Conservation (phyloP, 2,888 invertebrate genomes). For the Metopia argyrocephala region DNA sequence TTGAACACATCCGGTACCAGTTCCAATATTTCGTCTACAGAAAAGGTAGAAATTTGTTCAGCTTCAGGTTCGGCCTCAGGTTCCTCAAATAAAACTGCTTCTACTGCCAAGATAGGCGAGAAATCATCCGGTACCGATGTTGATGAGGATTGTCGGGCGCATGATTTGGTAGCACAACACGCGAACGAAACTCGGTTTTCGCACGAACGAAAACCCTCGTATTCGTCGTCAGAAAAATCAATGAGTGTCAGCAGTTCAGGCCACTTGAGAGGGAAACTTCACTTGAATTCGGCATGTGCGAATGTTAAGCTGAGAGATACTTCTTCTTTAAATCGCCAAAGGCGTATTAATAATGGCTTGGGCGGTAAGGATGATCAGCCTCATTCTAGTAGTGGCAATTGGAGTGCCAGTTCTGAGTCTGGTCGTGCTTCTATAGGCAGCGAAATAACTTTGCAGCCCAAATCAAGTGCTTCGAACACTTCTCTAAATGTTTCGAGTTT, state of each 20-base stretch:
- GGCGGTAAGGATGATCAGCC: constrained; percentile 85
- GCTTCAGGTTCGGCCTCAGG: constrained; percentile 58
- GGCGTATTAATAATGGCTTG: constrained; percentile 80
- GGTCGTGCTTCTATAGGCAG: constrained; percentile 91
- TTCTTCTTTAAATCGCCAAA: constrained; percentile 84
- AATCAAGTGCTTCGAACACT: constrained; percentile 85
- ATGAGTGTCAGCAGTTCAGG: constrained; percentile 80
- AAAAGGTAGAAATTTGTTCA: constrained; percentile 68
- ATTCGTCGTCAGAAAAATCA: constrained; percentile 88
- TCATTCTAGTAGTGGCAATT: constrained; percentile 95
- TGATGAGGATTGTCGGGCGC: constrained; percentile 82
- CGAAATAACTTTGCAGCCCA: constrained; percentile 86
- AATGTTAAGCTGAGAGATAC: constrained; percentile 88
- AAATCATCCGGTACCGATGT: constrained; percentile 74
- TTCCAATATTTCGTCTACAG: constrained; percentile 70
- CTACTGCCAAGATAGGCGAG: constrained; percentile 53
- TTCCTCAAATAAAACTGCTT: constrained; percentile 49
- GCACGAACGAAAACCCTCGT: constrained; percentile 88
- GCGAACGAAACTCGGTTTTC: constrained; percentile 83
- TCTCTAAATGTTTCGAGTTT: constrained; percentile 82
- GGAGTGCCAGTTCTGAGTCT: constrained; percentile 95
- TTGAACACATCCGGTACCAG: constrained; percentile 69
- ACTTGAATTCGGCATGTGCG: constrained; percentile 69
- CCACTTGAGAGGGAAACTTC: constrained; percentile 72
- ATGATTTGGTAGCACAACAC: constrained; percentile 81